These are phyloP conservation scores for Adrianichthys oophorus DNA, from an alignment of 2,797 vertebrate genomes.

Conservation along the genomic window DNA sequence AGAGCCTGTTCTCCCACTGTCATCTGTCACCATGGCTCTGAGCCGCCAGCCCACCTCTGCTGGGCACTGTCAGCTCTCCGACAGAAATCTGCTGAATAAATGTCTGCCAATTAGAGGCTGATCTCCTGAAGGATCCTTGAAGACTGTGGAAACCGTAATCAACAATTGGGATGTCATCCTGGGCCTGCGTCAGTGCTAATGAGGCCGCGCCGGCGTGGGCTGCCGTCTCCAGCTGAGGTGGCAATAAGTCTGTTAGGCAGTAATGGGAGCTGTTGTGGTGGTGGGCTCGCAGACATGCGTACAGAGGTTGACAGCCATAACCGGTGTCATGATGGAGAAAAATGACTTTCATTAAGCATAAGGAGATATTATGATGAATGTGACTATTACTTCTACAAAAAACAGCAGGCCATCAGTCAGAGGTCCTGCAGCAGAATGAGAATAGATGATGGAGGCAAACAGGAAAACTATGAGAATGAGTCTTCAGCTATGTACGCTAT, in stretches of 20 bases:
- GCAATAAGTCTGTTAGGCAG: constrained; percentile 43
- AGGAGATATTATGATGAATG: constrained; percentile 54
- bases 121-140: constrained; percentile 65
- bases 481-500: constrained; percentile 14
- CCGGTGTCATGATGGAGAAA: constrained; percentile 52
- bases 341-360: constrained; percentile 46
- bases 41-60: constrained; percentile 53
- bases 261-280: constrained; percentile 48
- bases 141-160: constrained; percentile 66
- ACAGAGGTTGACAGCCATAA: constrained; percentile 40
- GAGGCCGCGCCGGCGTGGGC: constrained; percentile 35
- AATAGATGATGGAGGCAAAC: constrained; percentile 30
- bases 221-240: constrained; percentile 39
- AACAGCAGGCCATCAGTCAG: constrained; percentile 26
- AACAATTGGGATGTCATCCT: constrained; percentile 69
- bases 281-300: constrained; percentile 30
- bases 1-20: constrained; percentile 68
- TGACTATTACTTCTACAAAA: constrained; percentile 14
- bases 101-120: constrained; percentile 68
- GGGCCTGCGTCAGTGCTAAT: constrained; percentile 45
- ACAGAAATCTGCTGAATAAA: constrained; percentile 69
- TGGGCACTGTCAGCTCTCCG: constrained; percentile 27
- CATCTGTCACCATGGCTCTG: constrained; percentile 70
- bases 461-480: constrained; percentile 25
- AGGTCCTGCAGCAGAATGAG: constrained; percentile 24